A percentile compares a stretch with the other conserved stretches of the same genome.
Evolutionary conservation across 2,797 vertebrate genomes (phyloP).

Genomic region (Morelia viridis): DNA sequence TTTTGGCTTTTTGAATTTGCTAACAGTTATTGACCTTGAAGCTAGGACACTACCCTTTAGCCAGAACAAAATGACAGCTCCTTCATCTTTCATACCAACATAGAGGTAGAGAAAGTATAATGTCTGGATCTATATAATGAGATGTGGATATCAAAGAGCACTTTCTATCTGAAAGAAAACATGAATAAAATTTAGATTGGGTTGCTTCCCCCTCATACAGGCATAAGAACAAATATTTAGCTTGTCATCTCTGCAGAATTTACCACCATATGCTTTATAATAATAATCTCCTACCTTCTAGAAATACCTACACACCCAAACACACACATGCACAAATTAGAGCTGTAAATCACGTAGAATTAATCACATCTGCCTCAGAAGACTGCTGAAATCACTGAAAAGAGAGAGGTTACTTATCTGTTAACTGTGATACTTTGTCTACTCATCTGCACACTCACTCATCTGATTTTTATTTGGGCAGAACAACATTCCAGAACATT

Average conservation of each 20-base stretch:
- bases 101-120: neutral
- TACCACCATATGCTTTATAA: slow-evolving; percentile 28
- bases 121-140: neutral
- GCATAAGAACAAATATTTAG: neutral
- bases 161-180: neutral
- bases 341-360: slow-evolving; percentile 60
- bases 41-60: neutral
- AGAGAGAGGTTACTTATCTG: slow-evolving; percentile 21
- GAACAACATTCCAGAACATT: too few species aligned
- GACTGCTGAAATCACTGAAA: slow-evolving; percentile 57
- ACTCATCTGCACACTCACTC: too few species aligned
- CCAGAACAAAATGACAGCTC: neutral
- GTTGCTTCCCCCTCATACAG: neutral
- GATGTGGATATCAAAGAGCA: neutral
- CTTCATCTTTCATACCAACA: neutral
- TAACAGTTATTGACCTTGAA: neutral
- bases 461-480: too few species aligned
- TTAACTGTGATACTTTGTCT: too few species aligned
- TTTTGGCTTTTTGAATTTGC: neutral
- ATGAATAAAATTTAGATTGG: neutral
- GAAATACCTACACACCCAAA: slow-evolving; percentile 29
- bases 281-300: slow-evolving; percentile 29
- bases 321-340: slow-evolving; percentile 46
- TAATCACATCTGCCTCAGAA: slow-evolving; percentile 59
- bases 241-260: slow-evolving; percentile 23